Percentiles rank a stretch among this genome's conserved stretches.
Conservation (phyloP, 2,113 vertebrate genomes). For the Zapornia atra region DNA sequence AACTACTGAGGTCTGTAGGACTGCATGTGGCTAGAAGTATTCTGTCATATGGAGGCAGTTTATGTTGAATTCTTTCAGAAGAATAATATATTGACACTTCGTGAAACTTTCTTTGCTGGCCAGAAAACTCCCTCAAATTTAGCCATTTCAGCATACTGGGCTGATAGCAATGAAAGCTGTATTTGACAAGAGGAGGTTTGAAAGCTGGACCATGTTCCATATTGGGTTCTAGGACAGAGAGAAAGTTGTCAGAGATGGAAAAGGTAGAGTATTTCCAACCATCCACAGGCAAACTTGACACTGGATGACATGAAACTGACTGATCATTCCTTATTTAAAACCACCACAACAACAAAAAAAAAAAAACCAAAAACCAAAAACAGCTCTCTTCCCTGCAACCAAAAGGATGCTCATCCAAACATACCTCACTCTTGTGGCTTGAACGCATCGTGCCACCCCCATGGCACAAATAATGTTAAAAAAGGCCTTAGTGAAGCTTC, state of each 20-base stretch:
- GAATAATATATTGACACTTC: neutral
- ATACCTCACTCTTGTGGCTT: neutral
- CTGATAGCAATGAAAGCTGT: neutral
- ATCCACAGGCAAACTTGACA: neutral
- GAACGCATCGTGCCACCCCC: accelerated
- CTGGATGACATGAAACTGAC: neutral
- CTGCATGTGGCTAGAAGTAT: neutral
- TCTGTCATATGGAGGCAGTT: neutral
- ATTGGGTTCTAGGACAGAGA: neutral
- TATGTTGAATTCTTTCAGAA: neutral
- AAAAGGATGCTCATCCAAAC: neutral
- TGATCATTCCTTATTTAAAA: neutral
- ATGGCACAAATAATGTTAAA: neutral
- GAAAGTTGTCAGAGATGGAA: neutral
- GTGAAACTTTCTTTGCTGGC: neutral
- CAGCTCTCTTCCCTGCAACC: neutral
- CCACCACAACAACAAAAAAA: neutral
- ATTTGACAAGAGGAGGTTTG: neutral
- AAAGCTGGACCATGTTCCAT: neutral
- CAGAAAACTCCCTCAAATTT: neutral
- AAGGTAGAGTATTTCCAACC: neutral
- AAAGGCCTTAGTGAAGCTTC: neutral
- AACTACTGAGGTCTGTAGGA: neutral
- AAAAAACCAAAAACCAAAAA: neutral
- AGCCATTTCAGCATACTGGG: neutral